Conservation (phyloP, 2,113 vertebrate species). For the Solea senegalensis region DNA sequence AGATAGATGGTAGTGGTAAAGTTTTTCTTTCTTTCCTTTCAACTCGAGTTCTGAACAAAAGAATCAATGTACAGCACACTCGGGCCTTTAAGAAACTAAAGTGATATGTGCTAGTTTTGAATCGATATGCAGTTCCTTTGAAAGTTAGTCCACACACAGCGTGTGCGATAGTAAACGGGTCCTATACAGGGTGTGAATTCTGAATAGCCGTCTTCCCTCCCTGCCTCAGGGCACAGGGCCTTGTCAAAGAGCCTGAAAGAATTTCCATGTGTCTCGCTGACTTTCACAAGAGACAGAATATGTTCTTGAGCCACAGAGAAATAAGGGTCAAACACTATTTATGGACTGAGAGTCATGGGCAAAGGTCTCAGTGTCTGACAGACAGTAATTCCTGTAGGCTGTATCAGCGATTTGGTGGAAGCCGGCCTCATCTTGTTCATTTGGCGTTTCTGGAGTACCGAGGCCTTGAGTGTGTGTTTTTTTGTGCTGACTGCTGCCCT, state of each 20-base stretch:
- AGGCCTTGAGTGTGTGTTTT: slow-evolving; percentile 24
- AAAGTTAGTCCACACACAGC: too few relatives aligned
- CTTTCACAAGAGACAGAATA: slow-evolving; percentile 36
- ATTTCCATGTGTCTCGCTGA: slow-evolving; percentile 40
- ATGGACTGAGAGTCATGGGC: slow-evolving; percentile 51
- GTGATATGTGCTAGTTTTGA: too few relatives aligned
- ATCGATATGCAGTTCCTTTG: too few relatives aligned
- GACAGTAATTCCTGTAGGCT: slow-evolving; percentile 60
- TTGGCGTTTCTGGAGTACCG: slow-evolving; percentile 42
- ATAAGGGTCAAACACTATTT: slow-evolving; percentile 64
- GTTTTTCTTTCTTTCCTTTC: too few relatives aligned
- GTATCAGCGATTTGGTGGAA: slow-evolving; percentile 64
- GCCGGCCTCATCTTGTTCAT: slow-evolving; percentile 46
- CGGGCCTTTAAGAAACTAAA: too few relatives aligned
- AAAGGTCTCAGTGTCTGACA: slow-evolving; percentile 66
- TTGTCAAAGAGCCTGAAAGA: slow-evolving; percentile 36
- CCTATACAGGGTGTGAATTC: neutral
- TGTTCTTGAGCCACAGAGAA: slow-evolving; percentile 48
- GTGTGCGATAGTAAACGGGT: too few relatives aligned
- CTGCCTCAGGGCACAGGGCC: slow-evolving; percentile 39
- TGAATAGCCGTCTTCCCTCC: slow-evolving; percentile 25
- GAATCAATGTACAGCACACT: too few relatives aligned
- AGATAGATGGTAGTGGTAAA: too few relatives aligned
- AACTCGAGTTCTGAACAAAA: too few relatives aligned
- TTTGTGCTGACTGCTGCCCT: slow-evolving; percentile 57